Evolutionary conservation across 2,113 vertebrate species (phyloP).

Genomic region (Phodopus roborovskii): DNA sequence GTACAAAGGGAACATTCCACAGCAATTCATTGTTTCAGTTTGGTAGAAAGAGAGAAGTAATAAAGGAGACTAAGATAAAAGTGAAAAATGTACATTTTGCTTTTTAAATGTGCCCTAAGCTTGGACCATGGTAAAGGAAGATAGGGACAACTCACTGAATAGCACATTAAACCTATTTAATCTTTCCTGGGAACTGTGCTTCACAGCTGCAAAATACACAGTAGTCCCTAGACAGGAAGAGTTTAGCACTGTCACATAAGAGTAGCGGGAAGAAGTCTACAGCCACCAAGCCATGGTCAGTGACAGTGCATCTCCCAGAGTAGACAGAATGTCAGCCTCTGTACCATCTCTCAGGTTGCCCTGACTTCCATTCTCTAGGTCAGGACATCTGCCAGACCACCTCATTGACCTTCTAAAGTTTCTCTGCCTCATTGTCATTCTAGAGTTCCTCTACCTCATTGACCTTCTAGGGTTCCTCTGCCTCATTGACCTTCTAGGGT

Average conservation of each 20-base stretch:
- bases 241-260: not conserved
- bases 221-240: slow-evolving; percentile 6
- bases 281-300: not conserved
- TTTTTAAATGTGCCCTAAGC: not conserved
- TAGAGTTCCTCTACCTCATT: not conserved
- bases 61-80: not conserved
- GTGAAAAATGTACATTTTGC: not conserved
- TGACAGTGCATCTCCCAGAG: not conserved
- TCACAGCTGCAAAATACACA: slow-evolving; percentile 53
- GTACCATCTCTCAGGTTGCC: not conserved
- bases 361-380: not conserved
- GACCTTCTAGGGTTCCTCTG: accelerated
- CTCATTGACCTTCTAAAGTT: not conserved
- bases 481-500: no score
- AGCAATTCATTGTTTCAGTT: not conserved
- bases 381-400: not conserved
- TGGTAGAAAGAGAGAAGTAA: slow-evolving; percentile 15
- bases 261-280: not conserved
- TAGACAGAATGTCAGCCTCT: not conserved
- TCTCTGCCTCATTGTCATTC: no score
- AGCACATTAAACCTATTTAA: slow-evolving; percentile 61
- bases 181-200: slow-evolving; percentile 52
- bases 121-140: slow-evolving; percentile 33
- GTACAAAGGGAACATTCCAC: not conserved
- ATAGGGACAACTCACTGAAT: slow-evolving; percentile 30